phyloP scores from a whole-genome alignment of 2,797 vertebrate genomes.

The Coreius guichenoti region DNA sequence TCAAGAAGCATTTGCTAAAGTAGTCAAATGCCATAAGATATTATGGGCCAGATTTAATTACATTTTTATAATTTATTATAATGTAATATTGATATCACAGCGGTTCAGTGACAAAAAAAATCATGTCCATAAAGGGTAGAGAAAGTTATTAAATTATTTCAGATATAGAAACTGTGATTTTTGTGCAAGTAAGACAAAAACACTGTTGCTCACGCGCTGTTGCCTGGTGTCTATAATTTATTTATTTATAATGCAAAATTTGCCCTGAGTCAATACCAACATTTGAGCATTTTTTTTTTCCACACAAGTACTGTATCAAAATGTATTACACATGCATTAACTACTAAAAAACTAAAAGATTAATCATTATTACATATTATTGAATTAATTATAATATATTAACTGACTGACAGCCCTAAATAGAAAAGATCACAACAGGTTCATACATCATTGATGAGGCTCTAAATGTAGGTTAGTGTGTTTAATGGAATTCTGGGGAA shows the following conservation, averaged over 20 bases:
- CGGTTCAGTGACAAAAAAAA: not conserved
- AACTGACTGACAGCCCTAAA: not conserved
- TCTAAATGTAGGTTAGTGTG: conserved; percentile 12
- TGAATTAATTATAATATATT: not conserved
- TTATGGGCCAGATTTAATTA: not conserved
- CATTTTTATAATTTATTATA: not conserved
- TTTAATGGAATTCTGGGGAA: not conserved
- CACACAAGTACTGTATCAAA: not conserved
- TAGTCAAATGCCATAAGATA: too few species aligned
- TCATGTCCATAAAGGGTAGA: not conserved
- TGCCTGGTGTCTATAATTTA: not conserved
- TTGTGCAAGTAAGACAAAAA: not conserved
- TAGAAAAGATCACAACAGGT: not conserved
- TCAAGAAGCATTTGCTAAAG: too few species aligned
- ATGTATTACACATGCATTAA: not conserved
- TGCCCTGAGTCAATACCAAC: not conserved
- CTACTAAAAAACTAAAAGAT: not conserved
- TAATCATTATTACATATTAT: not conserved
- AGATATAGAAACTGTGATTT: not conserved
- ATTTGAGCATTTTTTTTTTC: not conserved
- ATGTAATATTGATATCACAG: not conserved
- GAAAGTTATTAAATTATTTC: not conserved
- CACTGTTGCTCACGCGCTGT: too few species aligned
- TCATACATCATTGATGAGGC: conserved; percentile 16
- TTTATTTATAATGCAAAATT: not conserved